These are phyloP conservation scores for Cantharis flavilabris DNA, from an alignment of 2,888 invertebrate genomes.

Conservation along the genomic window DNA sequence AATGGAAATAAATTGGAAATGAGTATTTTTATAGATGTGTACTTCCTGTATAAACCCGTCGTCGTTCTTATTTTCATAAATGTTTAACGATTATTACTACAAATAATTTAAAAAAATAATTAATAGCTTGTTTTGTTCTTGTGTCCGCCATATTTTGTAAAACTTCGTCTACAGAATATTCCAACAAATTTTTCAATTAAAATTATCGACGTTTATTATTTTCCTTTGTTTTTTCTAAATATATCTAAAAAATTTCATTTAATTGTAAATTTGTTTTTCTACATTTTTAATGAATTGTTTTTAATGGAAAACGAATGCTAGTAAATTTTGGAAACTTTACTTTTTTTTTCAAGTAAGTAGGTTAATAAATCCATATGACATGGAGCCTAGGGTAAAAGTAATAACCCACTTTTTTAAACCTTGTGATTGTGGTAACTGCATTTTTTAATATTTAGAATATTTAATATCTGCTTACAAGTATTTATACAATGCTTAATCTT, in stretches of 20 bases:
- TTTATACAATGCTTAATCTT: not conserved
- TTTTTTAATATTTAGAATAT: too few relatives aligned
- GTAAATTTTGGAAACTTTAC: not conserved
- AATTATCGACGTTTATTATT: not conserved
- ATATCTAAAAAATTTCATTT: not conserved
- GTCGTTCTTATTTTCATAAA: not conserved
- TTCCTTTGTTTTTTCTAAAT: not conserved
- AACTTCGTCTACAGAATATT: not conserved
- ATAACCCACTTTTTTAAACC: too few relatives aligned
- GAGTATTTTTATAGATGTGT: not conserved
- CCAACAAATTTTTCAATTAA: not conserved
- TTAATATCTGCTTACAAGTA: too few relatives aligned
- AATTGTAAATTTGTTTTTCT: not conserved
- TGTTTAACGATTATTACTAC: not conserved
- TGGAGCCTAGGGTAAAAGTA: too few relatives aligned
- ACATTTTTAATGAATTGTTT: not conserved
- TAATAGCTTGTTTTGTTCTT: not conserved
- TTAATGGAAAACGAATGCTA: not conserved
- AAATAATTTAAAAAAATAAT: not conserved
- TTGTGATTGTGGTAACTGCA: too few relatives aligned
- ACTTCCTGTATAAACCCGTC: not conserved
- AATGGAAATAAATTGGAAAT: not conserved
- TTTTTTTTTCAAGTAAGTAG: too few relatives aligned
- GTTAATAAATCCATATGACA: too few relatives aligned
- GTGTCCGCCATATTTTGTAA: not conserved